phyloP scores from a whole-genome alignment of 2,797 vertebrate species.

The Amphiprion clarkii region DNA sequence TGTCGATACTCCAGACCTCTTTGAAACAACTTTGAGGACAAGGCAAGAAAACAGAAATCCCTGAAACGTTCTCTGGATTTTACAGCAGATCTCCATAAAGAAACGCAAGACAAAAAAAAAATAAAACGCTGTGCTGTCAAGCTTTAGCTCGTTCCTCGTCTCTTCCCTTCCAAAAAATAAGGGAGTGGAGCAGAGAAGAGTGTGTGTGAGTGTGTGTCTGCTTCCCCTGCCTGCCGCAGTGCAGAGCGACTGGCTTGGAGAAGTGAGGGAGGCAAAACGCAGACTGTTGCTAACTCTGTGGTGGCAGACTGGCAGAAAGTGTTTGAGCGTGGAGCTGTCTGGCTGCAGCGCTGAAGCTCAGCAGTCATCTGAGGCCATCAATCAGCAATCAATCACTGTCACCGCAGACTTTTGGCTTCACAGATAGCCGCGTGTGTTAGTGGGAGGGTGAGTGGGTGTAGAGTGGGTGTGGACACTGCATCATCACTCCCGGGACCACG shows the following conservation, averaged over 20 bases:
- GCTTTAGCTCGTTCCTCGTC: constrained; percentile 76
- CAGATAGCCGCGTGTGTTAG: constrained; percentile 46
- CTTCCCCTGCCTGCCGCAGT: constrained; percentile 83
- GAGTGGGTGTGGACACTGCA: constrained; percentile 38
- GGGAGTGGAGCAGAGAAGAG: constrained; percentile 77
- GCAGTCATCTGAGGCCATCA: constrained; percentile 88
- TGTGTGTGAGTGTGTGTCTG: constrained; percentile 73
- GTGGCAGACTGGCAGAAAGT: constrained; percentile 84
- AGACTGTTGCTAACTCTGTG: constrained; percentile 85
- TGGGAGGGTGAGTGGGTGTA: constrained; percentile 42
- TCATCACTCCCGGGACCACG: constrained; percentile 29
- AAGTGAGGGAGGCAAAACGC: constrained; percentile 81
- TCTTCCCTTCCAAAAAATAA: constrained; percentile 79
- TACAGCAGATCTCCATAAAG: constrained; percentile 38
- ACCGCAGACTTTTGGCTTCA: constrained; percentile 74
- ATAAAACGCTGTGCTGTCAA: constrained; percentile 54
- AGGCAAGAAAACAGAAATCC: constrained; percentile 55
- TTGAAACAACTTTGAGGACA: constrained; percentile 70
- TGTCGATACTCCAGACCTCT: constrained; percentile 62
- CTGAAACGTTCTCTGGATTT: constrained; percentile 42
- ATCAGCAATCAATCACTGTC: constrained; percentile 88
- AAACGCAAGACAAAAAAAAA: constrained; percentile 30
- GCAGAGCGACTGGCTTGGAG: constrained; percentile 84
- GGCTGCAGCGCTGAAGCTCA: constrained; percentile 85
- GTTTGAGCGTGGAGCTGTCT: constrained; percentile 75